Evolutionary conservation across 2,888 invertebrate species (phyloP), one percentile per base, ranked within the genome.

Genomic region (Dryococelus australis): DNA sequence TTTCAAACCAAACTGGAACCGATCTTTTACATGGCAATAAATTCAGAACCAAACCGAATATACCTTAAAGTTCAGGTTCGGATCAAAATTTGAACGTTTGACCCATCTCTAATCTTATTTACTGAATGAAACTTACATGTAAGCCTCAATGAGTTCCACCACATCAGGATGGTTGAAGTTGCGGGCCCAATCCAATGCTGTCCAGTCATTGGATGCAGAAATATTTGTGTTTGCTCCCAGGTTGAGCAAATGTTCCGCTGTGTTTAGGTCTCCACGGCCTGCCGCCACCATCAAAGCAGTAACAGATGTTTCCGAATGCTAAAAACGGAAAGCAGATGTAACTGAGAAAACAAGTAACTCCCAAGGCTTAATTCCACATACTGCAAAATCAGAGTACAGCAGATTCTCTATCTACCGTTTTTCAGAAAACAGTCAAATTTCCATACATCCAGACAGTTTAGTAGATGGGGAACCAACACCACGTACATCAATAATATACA

Each of bases 241-340:
- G 90, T 94, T 94, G 89, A 97, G 92, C 87, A 98, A 93, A 91
- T 96, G 95, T 89, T 95, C 94, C 20, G 96, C 94, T 86, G 95
- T 94, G 89, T 95, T 95, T 0, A 94, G 89, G 89, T 95, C 95
- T 0, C 97, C 97, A 89, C 96, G 93, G 53, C 94, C 94, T 20
- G 97, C 95, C 86, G 97, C 97, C 0, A 96, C 95, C 96, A 97
- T 97, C 90, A 98, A 93, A 0, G 97, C 94, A 24, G 96, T 96
- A 88, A 94, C 94, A 20, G 94, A 94, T 1, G 94, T 95, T 88
- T 92, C 92, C 0, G 95, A 94, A 91, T 97, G 97, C 89, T 94
- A 94, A 16, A 51, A 65, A 43, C 16, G 85, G 16, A 47, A 13
- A 8, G 20, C 28, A 24, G n/a, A 16, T 84, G 35, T n/a, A n/a